Percentiles rank a stretch among this genome's conserved stretches.
Evolutionary conservation across 2,888 invertebrate genomes (phyloP).

Genomic region (Entomobrya multifasciata): DNA sequence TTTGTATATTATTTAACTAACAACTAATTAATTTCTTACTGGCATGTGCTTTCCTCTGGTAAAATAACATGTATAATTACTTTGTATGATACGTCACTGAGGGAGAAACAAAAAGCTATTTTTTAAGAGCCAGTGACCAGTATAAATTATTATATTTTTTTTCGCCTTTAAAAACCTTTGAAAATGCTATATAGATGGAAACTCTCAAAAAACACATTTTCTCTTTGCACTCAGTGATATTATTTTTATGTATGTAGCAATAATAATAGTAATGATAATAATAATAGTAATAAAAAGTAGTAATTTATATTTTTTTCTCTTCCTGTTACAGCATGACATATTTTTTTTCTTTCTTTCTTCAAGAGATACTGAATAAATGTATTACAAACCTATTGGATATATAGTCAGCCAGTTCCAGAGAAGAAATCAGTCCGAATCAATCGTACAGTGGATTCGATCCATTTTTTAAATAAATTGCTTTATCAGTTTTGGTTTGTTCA

Average conservation of each 20-base stretch:
- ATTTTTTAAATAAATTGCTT: background rate
- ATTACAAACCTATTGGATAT: conserved; percentile 67
- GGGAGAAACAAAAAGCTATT: conserved; percentile 42
- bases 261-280: conserved; percentile 7
- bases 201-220: conserved; percentile 53
- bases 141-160: background rate
- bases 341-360: no score
- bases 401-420: conserved; percentile 74
- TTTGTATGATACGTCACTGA: conserved; percentile 51
- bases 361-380: conserved; percentile 68
- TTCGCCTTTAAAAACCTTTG: no score
- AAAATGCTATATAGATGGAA: background rate
- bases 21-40: conserved; percentile 73
- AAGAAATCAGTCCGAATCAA: conserved; percentile 75
- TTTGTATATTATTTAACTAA: conserved; percentile 64
- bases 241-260: conserved; percentile 12
- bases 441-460: conserved; percentile 68
- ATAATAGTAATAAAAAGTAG: conserved; percentile 52
- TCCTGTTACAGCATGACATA: conserved; percentile 59
- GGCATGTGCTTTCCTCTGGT: conserved; percentile 73
- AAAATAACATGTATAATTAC: conserved; percentile 58
- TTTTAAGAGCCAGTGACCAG: conserved; percentile 37
- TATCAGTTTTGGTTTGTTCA: conserved; percentile 47
- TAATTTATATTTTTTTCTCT: conserved; percentile 55
- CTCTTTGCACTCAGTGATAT: conserved; percentile 53